Evolutionary conservation across 92 coral and sea anemone genomes (phyloP), one percentile per base, ranked within the genome.

Genomic region (Porites rus): DNA sequence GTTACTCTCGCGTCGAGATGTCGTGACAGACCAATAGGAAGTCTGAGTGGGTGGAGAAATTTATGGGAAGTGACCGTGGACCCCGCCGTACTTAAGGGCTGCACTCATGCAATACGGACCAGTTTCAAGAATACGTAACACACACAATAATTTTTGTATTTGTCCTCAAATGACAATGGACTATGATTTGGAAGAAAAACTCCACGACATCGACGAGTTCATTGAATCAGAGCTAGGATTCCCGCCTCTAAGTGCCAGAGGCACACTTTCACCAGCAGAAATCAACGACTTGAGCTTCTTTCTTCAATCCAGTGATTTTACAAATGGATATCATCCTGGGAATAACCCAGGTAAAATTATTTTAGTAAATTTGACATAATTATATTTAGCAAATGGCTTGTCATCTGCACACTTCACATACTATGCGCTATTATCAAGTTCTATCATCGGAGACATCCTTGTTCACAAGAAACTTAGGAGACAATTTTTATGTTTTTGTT

Each of bases 201-300:
- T 84, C 11, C 75, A 67, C 73, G 88, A 84, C 71, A 84, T 84
- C 52, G 81, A 84, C 65, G 88, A 84, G 52, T 63, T 74, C 68
- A 84, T 84, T 51, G 61, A 82, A 77, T 72, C 86, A 24, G 86
- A 82, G 65, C 78, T 82, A 11, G 86, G 86, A 8, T 82, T 73
- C 22, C 62, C 65, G 43, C 86, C 86, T 3, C 53, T 43, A 1
- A 10, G 62, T 54, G 60, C 58, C 12, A 64, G 61, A 11, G 70
- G 63, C 11, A 24, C 69, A 14, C 56, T 72, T 38, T 31, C 76
- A 72, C 60, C 31, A 19, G 65, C 69, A 28, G 86, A 71, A 20
- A 19, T 72, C 4, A 51, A 66, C 50, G 20, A 61, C 20, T 17
- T 74, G 6, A 56, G 79, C 50, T 59, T 53, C 62, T 21, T 60